Evolutionary conservation across 1,140 invertebrate genomes (phyloP).

Genomic region (Hyles vespertilio): DNA sequence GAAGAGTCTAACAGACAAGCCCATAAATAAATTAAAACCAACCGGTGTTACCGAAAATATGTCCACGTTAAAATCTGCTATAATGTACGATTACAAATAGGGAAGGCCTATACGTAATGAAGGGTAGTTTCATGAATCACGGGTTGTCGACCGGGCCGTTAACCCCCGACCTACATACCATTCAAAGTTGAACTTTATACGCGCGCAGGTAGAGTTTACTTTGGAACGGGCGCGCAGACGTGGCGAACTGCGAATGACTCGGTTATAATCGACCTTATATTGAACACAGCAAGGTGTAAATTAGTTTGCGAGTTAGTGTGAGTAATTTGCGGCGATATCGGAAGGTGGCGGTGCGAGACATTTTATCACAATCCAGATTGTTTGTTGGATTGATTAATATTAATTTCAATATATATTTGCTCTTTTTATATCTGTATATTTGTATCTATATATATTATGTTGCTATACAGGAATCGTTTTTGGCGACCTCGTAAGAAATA

Average conservation of each 20-base stretch:
- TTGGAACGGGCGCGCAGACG: background rate
- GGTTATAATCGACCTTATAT: background rate
- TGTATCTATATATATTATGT: too few species aligned
- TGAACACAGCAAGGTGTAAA: constrained; percentile 1
- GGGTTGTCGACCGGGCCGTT: constrained; percentile 36
- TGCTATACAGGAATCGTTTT: too few species aligned
- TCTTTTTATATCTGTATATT: too few species aligned
- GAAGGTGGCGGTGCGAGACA: constrained; percentile 6
- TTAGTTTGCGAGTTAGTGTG: background rate
- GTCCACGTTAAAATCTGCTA: constrained; percentile 29
- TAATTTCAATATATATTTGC: too few species aligned
- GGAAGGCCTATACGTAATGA: constrained; percentile 39
- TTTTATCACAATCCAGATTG: constrained; percentile 9
- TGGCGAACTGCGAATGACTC: too few species aligned
- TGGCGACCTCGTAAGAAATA: too few species aligned
- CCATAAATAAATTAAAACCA: background rate
- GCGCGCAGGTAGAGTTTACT: background rate
- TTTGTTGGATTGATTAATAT: constrained; percentile 6
- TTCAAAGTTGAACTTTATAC: constrained; percentile 16
- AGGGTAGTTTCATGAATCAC: constrained; percentile 48
- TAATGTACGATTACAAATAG: constrained; percentile 35
- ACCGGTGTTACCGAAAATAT: background rate
- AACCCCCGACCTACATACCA: constrained; percentile 16
- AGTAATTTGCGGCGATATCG: constrained; percentile 4
- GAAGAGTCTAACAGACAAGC: too few species aligned